A percentile compares a stretch with the other conserved stretches of the same genome.
These are phyloP conservation scores for Caranx melampygus DNA, from an alignment of 2,113 vertebrate species.

Conservation along the genomic window DNA sequence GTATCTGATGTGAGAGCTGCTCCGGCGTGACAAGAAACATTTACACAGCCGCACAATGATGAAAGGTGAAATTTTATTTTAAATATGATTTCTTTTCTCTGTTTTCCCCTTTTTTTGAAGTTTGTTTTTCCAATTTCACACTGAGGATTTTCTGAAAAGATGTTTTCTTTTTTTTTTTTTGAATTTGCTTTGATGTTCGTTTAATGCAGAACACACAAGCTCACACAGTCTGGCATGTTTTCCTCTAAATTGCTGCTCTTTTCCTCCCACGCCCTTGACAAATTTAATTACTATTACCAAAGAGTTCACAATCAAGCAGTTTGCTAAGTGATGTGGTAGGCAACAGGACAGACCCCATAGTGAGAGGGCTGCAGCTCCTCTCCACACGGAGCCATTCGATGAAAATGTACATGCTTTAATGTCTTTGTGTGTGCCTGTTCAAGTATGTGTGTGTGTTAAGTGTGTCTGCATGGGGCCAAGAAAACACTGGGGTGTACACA, in stretches of 20 bases:
- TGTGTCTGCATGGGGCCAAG: conserved; percentile 5
- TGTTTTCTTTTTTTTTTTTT: neutral
- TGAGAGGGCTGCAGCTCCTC: conserved; percentile 55
- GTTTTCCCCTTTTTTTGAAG: neutral
- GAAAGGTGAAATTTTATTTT: conserved; percentile 13
- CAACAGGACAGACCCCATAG: conserved; percentile 48
- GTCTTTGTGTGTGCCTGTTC: neutral
- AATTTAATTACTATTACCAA: conserved; percentile 66
- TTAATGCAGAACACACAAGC: conserved; percentile 11
- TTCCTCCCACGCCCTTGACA: conserved; percentile 48
- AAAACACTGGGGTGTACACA: conserved; percentile 46
- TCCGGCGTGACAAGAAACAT: conserved; percentile 20
- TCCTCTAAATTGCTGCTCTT: conserved; percentile 40
- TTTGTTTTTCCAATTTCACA: neutral
- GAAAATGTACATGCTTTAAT: conserved; percentile 19
- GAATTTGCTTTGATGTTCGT: conserved; percentile 39
- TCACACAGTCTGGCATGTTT: conserved; percentile 37
- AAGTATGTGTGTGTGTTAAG: neutral
- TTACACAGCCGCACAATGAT: neutral
- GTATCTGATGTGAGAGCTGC: neutral
- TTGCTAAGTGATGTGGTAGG: conserved; percentile 60
- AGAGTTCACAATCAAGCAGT: conserved; percentile 46
- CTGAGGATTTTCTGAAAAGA: neutral
- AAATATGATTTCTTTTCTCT: neutral
- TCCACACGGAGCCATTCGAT: conserved; percentile 30